A percentile compares a stretch with the other conserved stretches of the same genome.
phyloP scores from a whole-genome alignment of 1,140 invertebrate genomes.

The Scaptomyza montana region DNA sequence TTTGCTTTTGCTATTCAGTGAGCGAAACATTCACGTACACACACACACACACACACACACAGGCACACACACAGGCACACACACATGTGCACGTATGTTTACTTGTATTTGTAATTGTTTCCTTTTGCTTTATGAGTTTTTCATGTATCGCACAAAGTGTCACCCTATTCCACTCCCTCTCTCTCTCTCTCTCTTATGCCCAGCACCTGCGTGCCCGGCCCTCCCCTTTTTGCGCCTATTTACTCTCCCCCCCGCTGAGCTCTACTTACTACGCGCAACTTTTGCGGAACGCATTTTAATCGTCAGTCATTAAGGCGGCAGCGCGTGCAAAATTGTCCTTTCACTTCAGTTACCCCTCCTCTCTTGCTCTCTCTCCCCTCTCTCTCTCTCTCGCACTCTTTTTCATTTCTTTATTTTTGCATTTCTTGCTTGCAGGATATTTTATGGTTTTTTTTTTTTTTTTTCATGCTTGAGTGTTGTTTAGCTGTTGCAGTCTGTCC shows the following conservation, averaged over 20 bases:
- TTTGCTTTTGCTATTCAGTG: constrained; percentile 17
- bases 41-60: too few relatives aligned
- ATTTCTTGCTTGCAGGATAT: constrained; percentile 13
- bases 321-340: constrained; percentile 62
- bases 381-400: neutral
- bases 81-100: constrained; percentile 14
- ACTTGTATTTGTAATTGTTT: constrained; percentile 72
- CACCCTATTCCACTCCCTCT: constrained; percentile 25
- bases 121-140: constrained; percentile 75
- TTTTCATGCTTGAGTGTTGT: constrained; percentile 28
- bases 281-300: constrained; percentile 68
- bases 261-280: constrained; percentile 23
- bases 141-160: constrained; percentile 68
- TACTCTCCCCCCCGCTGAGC: neutral
- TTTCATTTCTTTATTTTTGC: neutral
- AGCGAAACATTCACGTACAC: neutral
- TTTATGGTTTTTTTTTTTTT: constrained; percentile 13
- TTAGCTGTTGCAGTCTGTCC: constrained; percentile 39
- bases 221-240: constrained; percentile 36
- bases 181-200: constrained; percentile 1
- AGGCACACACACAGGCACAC: too few relatives aligned
- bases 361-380: neutral
- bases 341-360: constrained; percentile 40
- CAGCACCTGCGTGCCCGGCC: neutral
- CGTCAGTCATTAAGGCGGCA: constrained; percentile 70